Percentiles rank a stretch among this genome's conserved stretches.
These are phyloP conservation scores for Hestina assimilis DNA, from an alignment of 1,140 invertebrate genomes.

Conservation along the genomic window DNA sequence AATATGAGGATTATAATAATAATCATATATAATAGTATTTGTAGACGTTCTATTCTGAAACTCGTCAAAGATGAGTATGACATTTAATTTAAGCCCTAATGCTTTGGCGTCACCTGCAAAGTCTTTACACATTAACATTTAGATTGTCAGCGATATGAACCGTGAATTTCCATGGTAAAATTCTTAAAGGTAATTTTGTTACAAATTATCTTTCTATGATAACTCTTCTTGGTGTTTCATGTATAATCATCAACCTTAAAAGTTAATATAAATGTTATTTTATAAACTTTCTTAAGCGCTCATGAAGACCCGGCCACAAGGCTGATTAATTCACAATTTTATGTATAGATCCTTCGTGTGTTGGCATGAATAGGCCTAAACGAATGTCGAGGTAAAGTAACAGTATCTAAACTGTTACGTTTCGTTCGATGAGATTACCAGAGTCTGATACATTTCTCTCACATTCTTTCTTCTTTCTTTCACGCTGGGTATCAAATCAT, in stretches of 20 bases:
- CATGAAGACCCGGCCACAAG: no score
- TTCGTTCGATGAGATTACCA: no score
- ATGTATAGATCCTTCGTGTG: no score
- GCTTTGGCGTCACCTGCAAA: slow-evolving; percentile 30
- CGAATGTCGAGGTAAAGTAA: no score
- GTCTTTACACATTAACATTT: slow-evolving; percentile 42
- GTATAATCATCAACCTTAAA: slow-evolving; percentile 18
- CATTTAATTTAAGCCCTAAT: slow-evolving; percentile 40
- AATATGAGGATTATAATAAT: no score
- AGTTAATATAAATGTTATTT: slow-evolving; percentile 5
- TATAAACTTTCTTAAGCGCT: no score
- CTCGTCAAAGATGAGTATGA: slow-evolving; percentile 21
- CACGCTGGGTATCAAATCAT: no score
- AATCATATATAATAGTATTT: slow-evolving; percentile 2
- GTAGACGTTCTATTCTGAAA: not conserved
- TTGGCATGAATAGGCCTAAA: no score
- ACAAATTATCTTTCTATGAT: slow-evolving; percentile 23
- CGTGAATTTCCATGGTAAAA: slow-evolving; percentile 32
- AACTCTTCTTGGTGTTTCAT: slow-evolving; percentile 16
- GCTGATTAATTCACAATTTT: no score
- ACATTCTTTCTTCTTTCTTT: no score
- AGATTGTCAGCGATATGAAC: slow-evolving; percentile 38
- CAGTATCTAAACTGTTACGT: no score
- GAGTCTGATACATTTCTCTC: no score
- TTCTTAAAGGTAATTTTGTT: slow-evolving; percentile 32